These are phyloP conservation scores for Picus viridis DNA, from an alignment of 2,797 vertebrate genomes.

Conservation along the genomic window DNA sequence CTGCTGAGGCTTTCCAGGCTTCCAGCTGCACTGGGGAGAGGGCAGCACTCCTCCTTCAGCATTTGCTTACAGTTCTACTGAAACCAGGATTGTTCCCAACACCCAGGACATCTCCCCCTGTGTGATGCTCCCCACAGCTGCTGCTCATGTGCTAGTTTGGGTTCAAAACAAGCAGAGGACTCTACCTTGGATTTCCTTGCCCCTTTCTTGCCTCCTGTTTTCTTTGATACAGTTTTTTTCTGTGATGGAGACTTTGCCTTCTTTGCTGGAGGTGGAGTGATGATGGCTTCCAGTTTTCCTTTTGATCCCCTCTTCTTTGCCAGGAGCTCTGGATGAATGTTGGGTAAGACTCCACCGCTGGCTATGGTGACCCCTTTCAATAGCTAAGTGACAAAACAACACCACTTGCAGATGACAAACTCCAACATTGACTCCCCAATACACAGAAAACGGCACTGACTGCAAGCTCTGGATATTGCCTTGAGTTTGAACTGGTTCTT, in stretches of 20 bases:
- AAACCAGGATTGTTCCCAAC: not conserved
- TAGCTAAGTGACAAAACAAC: conserved; percentile 78
- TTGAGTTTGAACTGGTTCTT: not conserved
- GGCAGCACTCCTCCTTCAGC: not conserved
- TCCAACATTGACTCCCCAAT: not conserved
- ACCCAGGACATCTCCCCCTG: fast-evolving
- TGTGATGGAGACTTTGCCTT: conserved; percentile 87
- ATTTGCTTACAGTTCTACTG: not conserved
- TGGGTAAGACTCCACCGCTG: conserved; percentile 95
- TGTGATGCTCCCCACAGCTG: not conserved
- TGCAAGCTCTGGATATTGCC: not conserved
- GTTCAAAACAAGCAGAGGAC: not conserved
- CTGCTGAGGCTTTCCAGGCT: not conserved
- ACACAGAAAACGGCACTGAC: not conserved
- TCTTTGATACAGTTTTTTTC: conserved; percentile 90
- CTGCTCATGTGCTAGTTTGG: not conserved
- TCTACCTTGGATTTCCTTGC: conserved; percentile 89
- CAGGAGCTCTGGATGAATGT: conserved; percentile 95
- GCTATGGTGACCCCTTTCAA: conserved; percentile 98
- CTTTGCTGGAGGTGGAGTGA: conserved; percentile 90
- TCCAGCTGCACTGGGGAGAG: not conserved
- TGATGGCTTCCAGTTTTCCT: conserved; percentile 94
- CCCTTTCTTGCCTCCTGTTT: conserved; percentile 85
- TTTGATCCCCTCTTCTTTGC: conserved; percentile 95
- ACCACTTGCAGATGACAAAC: not conserved